A percentile compares a stretch with the other conserved stretches of the same genome.
Conservation (phyloP, 2,113 vertebrate species). For the Empidonax alnorum region DNA sequence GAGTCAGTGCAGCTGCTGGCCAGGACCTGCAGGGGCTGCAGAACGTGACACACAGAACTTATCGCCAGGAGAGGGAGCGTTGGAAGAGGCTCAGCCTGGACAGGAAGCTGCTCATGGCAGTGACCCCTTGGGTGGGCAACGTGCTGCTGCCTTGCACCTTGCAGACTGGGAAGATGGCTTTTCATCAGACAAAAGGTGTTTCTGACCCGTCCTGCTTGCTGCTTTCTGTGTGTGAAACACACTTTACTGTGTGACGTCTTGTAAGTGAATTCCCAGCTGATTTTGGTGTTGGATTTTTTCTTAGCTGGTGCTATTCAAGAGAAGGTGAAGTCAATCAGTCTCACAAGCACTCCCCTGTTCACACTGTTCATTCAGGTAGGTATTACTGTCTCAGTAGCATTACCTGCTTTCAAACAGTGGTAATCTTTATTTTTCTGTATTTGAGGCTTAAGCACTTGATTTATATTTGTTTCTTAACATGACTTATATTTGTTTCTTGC, state of each 20-base stretch:
- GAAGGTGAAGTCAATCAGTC: conserved; percentile 1
- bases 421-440: neutral
- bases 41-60: neutral
- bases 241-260: neutral
- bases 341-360: conserved; percentile 81
- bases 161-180: neutral
- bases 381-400: neutral
- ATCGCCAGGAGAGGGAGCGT: neutral
- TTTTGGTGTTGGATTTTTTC: neutral
- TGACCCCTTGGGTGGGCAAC: conserved; percentile 87
- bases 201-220: neutral
- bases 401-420: neutral
- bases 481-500: neutral
- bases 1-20: accelerated
- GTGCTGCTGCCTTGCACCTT: conserved; percentile 61
- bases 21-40: neutral
- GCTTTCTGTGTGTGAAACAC: neutral
- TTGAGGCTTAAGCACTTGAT: neutral
- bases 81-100: conserved; percentile 36
- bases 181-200: conserved; percentile 67
- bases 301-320: conserved; percentile 74
- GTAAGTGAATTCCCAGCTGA: neutral
- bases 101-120: conserved; percentile 75
- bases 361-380: conserved; percentile 80
- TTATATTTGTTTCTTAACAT: neutral